These are phyloP conservation scores for Psilopsiagon aymara DNA, from an alignment of 2,113 vertebrate species.

Conservation along the genomic window DNA sequence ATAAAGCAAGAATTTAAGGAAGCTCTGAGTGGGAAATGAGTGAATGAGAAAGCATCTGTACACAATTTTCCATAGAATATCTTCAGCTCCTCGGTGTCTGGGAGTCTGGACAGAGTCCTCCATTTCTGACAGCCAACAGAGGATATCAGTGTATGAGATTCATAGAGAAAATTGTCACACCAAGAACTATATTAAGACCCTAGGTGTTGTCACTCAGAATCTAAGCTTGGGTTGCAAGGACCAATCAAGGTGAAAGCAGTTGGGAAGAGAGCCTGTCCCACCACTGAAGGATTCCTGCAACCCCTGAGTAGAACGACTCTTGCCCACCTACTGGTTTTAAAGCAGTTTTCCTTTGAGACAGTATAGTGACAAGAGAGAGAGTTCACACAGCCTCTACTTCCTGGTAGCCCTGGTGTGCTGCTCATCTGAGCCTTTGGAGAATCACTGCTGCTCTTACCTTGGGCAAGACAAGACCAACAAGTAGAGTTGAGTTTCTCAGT, in stretches of 20 bases:
- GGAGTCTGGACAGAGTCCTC: not conserved
- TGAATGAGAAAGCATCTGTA: not conserved
- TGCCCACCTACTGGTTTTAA: not conserved
- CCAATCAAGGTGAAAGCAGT: not conserved
- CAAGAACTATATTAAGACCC: not conserved
- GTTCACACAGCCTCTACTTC: not conserved
- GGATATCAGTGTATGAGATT: not conserved
- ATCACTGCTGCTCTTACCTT: not conserved
- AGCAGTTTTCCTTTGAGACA: not conserved
- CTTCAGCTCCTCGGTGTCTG: not conserved
- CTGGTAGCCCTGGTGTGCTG: fast-evolving
- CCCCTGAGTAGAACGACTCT: not conserved
- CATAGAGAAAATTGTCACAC: not conserved
- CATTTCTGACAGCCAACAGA: not conserved
- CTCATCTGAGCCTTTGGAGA: not conserved
- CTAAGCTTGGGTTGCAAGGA: not conserved
- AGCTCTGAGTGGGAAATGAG: not conserved
- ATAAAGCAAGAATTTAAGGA: not conserved
- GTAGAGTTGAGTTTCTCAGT: not conserved
- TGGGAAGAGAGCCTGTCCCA: not conserved
- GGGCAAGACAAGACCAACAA: not conserved
- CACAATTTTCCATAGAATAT: not conserved
- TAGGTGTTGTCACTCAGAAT: not conserved
- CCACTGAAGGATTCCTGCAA: not conserved
- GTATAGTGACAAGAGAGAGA: not conserved